These are phyloP conservation scores for Cheilosia grossa DNA, from an alignment of 2,888 invertebrate genomes.

Conservation along the genomic window DNA sequence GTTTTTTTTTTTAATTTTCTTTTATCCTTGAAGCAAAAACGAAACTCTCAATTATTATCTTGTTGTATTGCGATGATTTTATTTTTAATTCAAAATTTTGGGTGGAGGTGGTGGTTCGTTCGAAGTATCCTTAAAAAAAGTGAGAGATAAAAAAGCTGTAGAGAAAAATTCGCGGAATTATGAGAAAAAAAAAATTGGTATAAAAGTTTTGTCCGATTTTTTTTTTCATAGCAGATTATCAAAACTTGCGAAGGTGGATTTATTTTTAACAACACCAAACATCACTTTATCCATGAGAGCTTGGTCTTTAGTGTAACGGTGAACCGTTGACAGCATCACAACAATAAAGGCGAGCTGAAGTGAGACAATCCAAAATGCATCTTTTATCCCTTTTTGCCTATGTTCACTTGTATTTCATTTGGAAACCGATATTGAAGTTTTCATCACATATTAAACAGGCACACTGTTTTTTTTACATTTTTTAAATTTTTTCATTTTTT, in stretches of 20 bases:
- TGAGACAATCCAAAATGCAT: slow-evolving; percentile 53
- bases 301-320: slow-evolving; percentile 43
- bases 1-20: slow-evolving; percentile 16
- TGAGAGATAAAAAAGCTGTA: slow-evolving; percentile 75
- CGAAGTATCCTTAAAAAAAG: slow-evolving; percentile 79
- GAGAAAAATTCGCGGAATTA: slow-evolving; percentile 76
- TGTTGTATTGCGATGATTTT: slow-evolving; percentile 39
- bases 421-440: background rate
- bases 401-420: background rate
- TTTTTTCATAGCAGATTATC: slow-evolving; percentile 38
- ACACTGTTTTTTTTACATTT: background rate
- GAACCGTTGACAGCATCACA: slow-evolving; percentile 50
- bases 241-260: slow-evolving; percentile 55
- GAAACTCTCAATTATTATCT: slow-evolving; percentile 53
- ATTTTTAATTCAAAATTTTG: slow-evolving; percentile 49
- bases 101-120: slow-evolving; percentile 77
- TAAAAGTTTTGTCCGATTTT: slow-evolving; percentile 21
- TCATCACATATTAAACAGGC: slow-evolving; percentile 2
- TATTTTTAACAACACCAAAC: slow-evolving; percentile 55
- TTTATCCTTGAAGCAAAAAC: slow-evolving; percentile 52
- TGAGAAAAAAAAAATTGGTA: slow-evolving; percentile 53
- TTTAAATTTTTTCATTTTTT: background rate
- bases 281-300: slow-evolving; percentile 56
- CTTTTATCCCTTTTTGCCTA: slow-evolving; percentile 54
- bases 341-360: slow-evolving; percentile 37